Percentiles rank a stretch among this genome's conserved stretches.
These are phyloP conservation scores for Notolabrus celidotus DNA, from an alignment of 2,797 vertebrate species.

Conservation along the genomic window DNA sequence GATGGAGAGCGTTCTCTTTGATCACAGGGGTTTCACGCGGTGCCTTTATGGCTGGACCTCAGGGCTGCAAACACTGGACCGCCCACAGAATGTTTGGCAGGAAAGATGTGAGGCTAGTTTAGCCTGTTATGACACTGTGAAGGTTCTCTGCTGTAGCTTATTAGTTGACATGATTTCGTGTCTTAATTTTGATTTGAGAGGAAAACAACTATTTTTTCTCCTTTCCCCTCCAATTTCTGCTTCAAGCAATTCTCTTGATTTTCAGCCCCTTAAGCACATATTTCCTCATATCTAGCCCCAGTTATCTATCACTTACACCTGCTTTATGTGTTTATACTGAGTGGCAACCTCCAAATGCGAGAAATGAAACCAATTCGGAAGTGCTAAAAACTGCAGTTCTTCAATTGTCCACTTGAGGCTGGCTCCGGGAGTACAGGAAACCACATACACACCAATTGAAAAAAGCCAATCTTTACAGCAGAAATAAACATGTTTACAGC, in stretches of 20 bases:
- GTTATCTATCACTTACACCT: background rate
- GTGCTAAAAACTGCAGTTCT: too few relatives aligned
- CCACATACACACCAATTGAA: too few relatives aligned
- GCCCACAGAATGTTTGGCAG: conserved; percentile 62
- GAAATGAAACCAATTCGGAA: too few relatives aligned
- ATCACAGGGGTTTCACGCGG: conserved; percentile 59
- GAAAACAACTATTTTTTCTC: conserved; percentile 26
- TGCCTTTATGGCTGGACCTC: conserved; percentile 57
- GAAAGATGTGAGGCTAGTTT: conserved; percentile 47
- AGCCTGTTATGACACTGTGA: conserved; percentile 46
- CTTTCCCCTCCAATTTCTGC: background rate
- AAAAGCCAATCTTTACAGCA: too few relatives aligned
- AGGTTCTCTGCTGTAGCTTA: conserved; percentile 38
- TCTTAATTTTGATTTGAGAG: conserved; percentile 8
- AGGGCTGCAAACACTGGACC: conserved; percentile 47
- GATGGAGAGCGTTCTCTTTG: conserved; percentile 67
- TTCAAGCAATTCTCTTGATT: background rate
- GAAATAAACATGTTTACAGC: too few relatives aligned
- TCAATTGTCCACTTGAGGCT: too few relatives aligned
- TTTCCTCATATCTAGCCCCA: background rate
- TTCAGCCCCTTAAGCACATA: background rate
- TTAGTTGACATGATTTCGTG: conserved; percentile 22
- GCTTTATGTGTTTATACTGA: conserved; percentile 1
- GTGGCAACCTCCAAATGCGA: too few relatives aligned
- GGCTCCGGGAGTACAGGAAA: too few relatives aligned